Conservation (phyloP, 2,113 vertebrate genomes). For the Planiliza haematocheilus region DNA sequence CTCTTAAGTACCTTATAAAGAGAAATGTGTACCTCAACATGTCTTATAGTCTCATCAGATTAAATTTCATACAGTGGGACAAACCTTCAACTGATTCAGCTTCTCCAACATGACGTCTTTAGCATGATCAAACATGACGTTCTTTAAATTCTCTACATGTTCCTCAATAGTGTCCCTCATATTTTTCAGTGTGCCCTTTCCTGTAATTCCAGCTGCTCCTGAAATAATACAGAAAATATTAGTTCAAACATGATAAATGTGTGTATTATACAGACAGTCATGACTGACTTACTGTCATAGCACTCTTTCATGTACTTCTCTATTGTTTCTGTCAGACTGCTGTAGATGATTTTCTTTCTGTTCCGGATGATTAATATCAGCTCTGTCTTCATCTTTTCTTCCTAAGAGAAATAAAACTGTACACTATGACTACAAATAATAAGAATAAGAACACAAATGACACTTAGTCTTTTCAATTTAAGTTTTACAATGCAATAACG, state of each 20-base stretch:
- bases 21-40: no score
- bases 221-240: background rate
- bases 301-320: background rate
- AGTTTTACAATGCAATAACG: no score
- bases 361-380: background rate
- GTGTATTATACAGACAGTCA: no score
- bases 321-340: constrained; percentile 6
- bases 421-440: no score
- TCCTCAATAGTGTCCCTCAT: constrained; percentile 1
- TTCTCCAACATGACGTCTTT: background rate
- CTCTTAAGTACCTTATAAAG: no score
- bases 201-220: constrained; percentile 24
- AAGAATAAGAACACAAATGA: no score
- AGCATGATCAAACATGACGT: constrained; percentile 20
- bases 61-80: constrained; percentile 1
- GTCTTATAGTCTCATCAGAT: no score
- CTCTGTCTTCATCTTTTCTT: background rate
- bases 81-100: constrained; percentile 20
- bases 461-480: no score
- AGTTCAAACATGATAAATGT: no score
- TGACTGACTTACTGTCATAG: constrained; percentile 38
- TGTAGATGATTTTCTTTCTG: constrained; percentile 39
- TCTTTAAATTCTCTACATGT: constrained; percentile 3
- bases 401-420: accelerated
- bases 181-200: accelerated